Evolutionary conservation across 1,140 invertebrate genomes (phyloP), one percentile per base, ranked within the genome.

Genomic region (Eulimnadia texana): DNA sequence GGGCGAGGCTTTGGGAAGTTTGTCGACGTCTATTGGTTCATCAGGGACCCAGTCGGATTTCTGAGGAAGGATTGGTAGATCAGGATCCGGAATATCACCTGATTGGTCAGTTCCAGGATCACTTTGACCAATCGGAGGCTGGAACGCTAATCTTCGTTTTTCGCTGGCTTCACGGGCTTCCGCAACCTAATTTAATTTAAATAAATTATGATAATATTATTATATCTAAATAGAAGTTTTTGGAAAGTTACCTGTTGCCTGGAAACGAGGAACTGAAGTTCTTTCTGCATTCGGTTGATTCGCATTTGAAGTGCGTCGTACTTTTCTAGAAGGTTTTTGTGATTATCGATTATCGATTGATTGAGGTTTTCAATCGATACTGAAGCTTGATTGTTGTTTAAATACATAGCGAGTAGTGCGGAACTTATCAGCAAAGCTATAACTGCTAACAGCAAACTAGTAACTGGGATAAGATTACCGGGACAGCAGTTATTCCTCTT

Each of bases 221-320:
- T n/a, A n/a, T n/a, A n/a, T n/a, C n/a, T n/a, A n/a, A n/a, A n/a
- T n/a, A n/a, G n/a, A n/a, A n/a, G n/a, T n/a, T n/a, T n/a, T n/a
- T n/a, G n/a, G n/a, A 28, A 11, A 16, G 10, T 19, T 13, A 57
- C 55, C 55, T 57, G 25, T 20, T 57, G 55, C 24, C 55, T 23
- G 3, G 55, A 28, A 16, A 29, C 55, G 27, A 57, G 33, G 22
- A 57, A 57, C 25, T 29, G 55, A 0, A 57, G 28, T 42, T 57
- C 55, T n/a, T 57, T 57, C 27, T 57, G 55, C 55, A 57, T 57
- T 3, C 55, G 55, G 29, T 57, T 27, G 11, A 57, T n/a, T 29
- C 55, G 11, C 16, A 42, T 9, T 42, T 42, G 33, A 42, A 42
- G 33, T 6, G 33, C 33, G 6, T 42, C 33, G 33, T 42, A 42